phyloP scores from a whole-genome alignment of 1,140 invertebrate genomes.

The Listronotus oregonensis region DNA sequence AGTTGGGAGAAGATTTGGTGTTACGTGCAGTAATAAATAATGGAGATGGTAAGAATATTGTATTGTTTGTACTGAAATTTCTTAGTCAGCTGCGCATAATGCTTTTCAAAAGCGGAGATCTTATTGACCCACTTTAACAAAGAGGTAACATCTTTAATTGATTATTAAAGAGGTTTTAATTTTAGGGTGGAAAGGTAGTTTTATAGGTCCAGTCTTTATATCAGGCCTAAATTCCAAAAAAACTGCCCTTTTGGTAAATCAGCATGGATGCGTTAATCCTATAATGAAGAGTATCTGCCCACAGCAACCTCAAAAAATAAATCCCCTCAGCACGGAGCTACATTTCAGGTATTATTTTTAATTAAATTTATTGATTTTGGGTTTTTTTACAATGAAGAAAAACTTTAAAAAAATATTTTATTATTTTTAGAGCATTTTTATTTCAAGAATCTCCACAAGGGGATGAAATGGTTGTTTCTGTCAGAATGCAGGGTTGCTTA shows the following conservation, averaged over 20 bases:
- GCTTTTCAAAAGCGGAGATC: too few relatives aligned
- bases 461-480: constrained; percentile 66
- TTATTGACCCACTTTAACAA: too few relatives aligned
- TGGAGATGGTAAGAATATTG: constrained; percentile 61
- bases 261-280: constrained; percentile 65
- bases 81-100: too few relatives aligned
- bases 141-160: too few relatives aligned
- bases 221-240: constrained; percentile 56
- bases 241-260: constrained; percentile 59
- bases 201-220: constrained; percentile 64
- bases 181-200: constrained; percentile 66
- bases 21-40: constrained; percentile 64
- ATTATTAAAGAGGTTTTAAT: too few relatives aligned
- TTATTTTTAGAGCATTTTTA: constrained; percentile 63
- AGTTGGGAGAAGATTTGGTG: constrained; percentile 69
- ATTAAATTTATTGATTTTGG: too few relatives aligned
- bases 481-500: constrained; percentile 65
- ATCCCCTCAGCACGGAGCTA: constrained; percentile 59
- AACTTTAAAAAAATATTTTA: background rate
- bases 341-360: constrained; percentile 54
- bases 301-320: constrained; percentile 58
- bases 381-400: too few relatives aligned
- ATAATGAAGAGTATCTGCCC: constrained; percentile 62
- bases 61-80: too few relatives aligned
- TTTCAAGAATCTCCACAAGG: constrained; percentile 70